Evolutionary conservation across 2,888 invertebrate species (phyloP), one percentile per base, ranked within the genome.

Genomic region (Aleiodes leptofemur): DNA sequence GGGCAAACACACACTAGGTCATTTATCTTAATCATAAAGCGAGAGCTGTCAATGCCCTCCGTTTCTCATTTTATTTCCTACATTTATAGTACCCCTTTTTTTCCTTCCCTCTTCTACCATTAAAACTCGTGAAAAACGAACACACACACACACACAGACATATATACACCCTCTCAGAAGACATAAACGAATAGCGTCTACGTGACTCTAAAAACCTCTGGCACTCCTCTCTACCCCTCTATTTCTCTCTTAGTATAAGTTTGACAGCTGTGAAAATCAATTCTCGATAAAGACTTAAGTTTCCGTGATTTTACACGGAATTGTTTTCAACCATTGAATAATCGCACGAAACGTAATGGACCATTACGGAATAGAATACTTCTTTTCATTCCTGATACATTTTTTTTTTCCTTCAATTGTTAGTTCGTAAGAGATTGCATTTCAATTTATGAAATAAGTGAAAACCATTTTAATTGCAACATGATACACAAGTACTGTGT

Each of bases 11-110:
- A 23, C 23, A 23, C 23, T 2, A 23, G 43, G 76, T 82, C 82
- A 85, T 86, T 86, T 81, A 83, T 86, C 84, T 85, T 81, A 82
- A 86, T 86, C 86, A 81, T 77, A 74, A 68, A 3, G 56, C 61
- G 70, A 66, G 69, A 66, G 69, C 69, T 77, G 55, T 55, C 61
- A 72, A 48, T 13, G 13, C 48, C 59, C 38, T 53, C 69, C 69
- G 43, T 43, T 53, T 53, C 38, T 31, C 8, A 34, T 55, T 51
- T 59, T 29, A 29, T 69, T 9, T 53, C 50, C 48, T 38, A 66
- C 48, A 61, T 57, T 74, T n/a, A n/a, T 68, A 43, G 48, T 38
- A 59, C 11, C n/a, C 7, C 16, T 31, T 56, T 70, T 14, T 57
- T 57, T 72, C 23, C 23, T 3, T 29, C 23, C 23, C 14, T 69